A percentile compares a stretch with the other conserved stretches of the same genome.
Evolutionary conservation across 2,113 vertebrate species (phyloP).

Genomic region (Pyrgilauda ruficollis): DNA sequence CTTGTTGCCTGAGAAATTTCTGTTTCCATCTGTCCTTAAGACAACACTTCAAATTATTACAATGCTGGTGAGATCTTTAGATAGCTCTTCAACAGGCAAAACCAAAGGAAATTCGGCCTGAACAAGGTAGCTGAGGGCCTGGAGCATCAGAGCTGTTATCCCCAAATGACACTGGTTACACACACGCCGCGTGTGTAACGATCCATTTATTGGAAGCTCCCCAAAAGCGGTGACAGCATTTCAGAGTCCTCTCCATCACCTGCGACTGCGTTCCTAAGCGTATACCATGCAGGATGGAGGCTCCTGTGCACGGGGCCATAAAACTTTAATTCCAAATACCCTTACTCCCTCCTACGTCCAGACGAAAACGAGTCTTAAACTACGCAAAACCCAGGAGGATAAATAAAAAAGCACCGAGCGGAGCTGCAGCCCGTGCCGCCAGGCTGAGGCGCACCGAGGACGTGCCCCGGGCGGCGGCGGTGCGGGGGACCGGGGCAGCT

Average conservation of each 20-base stretch:
- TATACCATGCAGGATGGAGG: neutral
- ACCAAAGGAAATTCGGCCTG: neutral
- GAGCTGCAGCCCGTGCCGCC: neutral
- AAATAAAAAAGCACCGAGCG: neutral
- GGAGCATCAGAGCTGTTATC: neutral
- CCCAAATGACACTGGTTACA: neutral
- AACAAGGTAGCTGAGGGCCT: neutral
- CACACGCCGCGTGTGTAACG: rapidly evolving
- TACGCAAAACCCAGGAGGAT: neutral
- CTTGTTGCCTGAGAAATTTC: neutral
- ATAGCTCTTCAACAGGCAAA: neutral
- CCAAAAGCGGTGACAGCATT: neutral
- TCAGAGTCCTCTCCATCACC: neutral
- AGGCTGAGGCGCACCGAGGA: neutral
- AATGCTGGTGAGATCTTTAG: neutral
- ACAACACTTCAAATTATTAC: neutral
- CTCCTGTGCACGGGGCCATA: neutral
- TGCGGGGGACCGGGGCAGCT: neutral
- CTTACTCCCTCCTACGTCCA: neutral
- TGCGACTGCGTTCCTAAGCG: neutral
- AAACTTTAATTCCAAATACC: slow-evolving; percentile 19
- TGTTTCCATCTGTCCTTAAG: neutral
- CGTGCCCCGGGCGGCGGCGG: neutral
- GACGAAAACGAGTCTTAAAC: neutral
- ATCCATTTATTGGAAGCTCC: neutral